Percentiles rank a stretch among this genome's conserved stretches.
These are phyloP conservation scores for Drosophila niveifrons DNA, from an alignment of 2,888 invertebrate genomes.

Conservation along the genomic window DNA sequence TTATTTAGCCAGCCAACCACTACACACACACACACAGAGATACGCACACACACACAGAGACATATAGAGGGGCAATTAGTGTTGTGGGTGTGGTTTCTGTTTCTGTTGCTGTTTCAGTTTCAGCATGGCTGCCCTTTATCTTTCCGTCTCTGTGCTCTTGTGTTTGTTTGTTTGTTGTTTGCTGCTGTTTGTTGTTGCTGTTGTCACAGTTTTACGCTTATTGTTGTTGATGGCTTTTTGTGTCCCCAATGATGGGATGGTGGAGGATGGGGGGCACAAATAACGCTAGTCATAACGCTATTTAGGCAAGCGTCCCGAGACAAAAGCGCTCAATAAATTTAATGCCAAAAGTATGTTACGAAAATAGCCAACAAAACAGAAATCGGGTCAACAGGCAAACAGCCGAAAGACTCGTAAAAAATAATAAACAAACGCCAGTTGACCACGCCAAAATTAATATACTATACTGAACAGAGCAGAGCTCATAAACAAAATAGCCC, in stretches of 20 bases:
- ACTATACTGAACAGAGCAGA: background rate
- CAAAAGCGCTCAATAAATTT: constrained; percentile 48
- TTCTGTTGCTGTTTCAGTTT: constrained; percentile 48
- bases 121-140: constrained; percentile 52
- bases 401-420: constrained; percentile 36
- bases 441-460: constrained; percentile 35
- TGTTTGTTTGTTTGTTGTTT: too few relatives aligned
- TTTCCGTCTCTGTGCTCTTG: constrained; percentile 48
- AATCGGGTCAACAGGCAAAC: constrained; percentile 24
- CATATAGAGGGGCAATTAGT: constrained; percentile 66
- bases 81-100: constrained; percentile 62
- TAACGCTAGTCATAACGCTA: constrained; percentile 46
- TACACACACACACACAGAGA: constrained; percentile 16
- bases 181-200: constrained; percentile 9
- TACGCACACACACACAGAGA: constrained; percentile 13
- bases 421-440: constrained; percentile 32
- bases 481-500: constrained; percentile 39
- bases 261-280: constrained; percentile 2
- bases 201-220: constrained; percentile 42
- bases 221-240: constrained; percentile 48
- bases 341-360: constrained; percentile 43
- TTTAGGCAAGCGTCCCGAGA: constrained; percentile 28
- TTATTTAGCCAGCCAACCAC: constrained; percentile 48
- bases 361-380: constrained; percentile 21
- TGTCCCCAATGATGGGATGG: background rate